Percentiles rank a stretch among this genome's conserved stretches.
phyloP scores from a whole-genome alignment of 2,797 vertebrate genomes.

The Ceryle rudis region DNA sequence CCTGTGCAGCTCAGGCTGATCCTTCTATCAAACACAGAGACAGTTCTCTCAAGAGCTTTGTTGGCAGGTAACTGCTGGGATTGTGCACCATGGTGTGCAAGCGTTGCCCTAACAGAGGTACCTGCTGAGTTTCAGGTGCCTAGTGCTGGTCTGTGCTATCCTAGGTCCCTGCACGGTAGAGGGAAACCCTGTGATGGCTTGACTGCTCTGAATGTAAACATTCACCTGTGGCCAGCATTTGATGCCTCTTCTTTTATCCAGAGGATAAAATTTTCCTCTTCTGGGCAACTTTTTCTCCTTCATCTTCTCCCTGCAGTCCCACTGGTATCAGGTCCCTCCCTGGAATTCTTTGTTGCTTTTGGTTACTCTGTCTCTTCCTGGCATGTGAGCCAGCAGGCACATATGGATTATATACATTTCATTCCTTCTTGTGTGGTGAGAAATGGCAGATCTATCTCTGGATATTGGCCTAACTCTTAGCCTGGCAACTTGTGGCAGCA shows the following conservation, averaged over 20 bases:
- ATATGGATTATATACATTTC: fast-evolving
- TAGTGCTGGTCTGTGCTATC: background rate
- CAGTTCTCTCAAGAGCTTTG: background rate
- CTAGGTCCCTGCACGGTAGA: fast-evolving
- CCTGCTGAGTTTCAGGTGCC: background rate
- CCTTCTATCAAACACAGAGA: background rate
- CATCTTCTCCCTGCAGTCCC: background rate
- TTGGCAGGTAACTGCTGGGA: background rate
- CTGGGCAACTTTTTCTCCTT: background rate
- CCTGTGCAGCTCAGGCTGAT: background rate
- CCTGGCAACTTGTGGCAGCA: background rate
- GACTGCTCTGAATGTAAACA: background rate
- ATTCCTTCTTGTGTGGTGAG: background rate
- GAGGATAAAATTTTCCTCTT: background rate
- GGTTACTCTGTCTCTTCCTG: background rate
- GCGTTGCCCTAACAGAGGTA: background rate
- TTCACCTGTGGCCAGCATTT: background rate
- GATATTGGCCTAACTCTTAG: background rate
- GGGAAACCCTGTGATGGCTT: background rate
- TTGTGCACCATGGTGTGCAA: background rate
- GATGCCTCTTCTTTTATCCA: background rate
- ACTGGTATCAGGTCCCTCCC: background rate
- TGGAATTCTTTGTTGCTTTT: background rate
- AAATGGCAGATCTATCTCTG: background rate
- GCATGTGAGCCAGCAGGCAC: fast-evolving